Conservation (phyloP, 2,113 vertebrate species). For the Typhlomys cinereus region DNA sequence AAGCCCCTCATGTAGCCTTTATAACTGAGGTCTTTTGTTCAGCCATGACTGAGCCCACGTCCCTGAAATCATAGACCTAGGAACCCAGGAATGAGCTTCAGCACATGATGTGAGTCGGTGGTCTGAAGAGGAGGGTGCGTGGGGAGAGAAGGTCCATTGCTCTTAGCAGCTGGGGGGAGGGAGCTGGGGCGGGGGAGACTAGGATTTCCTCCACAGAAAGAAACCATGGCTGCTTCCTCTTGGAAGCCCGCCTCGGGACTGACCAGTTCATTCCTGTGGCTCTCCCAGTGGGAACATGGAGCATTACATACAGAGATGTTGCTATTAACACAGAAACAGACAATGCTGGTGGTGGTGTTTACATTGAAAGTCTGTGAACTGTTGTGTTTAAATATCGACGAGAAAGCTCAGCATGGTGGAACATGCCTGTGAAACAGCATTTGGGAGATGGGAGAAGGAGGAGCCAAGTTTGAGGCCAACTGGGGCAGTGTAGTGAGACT, state of each 20-base stretch:
- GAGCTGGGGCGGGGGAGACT: not conserved
- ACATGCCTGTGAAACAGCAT: not conserved
- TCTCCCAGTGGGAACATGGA: not conserved
- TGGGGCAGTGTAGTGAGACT: not conserved
- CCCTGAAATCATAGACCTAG: not conserved
- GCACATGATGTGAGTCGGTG: not conserved
- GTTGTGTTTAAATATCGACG: not conserved
- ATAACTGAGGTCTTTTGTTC: not conserved
- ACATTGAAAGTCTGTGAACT: not conserved
- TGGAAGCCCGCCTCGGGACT: not conserved
- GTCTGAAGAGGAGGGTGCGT: not conserved
- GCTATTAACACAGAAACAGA: not conserved
- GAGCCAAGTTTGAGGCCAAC: not conserved
- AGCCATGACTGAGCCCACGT: not conserved
- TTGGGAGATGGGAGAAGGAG: not conserved
- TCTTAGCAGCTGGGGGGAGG: not conserved
- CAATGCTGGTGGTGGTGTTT: not conserved
- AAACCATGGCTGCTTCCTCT: not conserved
- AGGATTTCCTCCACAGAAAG: not conserved
- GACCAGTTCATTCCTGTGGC: conserved; percentile 12
- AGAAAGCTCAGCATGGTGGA: not conserved
- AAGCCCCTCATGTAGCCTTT: not conserved
- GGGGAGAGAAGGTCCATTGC: not conserved
- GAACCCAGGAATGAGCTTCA: not conserved
- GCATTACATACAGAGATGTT: conserved; percentile 26